Evolutionary conservation across 2,113 vertebrate genomes (phyloP), one percentile per base, ranked within the genome.

Genomic region (Gadus macrocephalus): DNA sequence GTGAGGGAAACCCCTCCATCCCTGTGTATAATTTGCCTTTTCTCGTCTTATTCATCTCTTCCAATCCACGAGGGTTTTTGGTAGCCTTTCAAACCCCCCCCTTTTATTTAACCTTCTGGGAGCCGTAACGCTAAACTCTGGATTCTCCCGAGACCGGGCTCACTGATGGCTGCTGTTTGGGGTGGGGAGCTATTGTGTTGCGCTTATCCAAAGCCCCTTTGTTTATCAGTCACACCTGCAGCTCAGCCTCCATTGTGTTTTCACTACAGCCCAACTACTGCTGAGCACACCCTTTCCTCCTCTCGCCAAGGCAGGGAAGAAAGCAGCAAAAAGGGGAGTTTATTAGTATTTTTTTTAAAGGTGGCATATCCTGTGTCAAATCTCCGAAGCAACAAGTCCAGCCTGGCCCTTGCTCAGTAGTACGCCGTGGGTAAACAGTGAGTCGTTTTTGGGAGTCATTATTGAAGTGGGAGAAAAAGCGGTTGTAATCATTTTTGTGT

Each of bases 161-260:
- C 67, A 14, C 42, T 14, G 42, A 49, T 58, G 55, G 15, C 15
- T 58, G 55, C 69, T 74, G 79, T 63, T 62, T 85, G 86, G 86
- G 86, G 87, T 89, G 91, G 90, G 90, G 90, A 88, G 83, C 86
- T 88, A 88, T 93, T 89, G 80, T 90, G 82, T 77, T 70, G 83
- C 78, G 73, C 78, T 84, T 79, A 86, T 77, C 77, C 1, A 60
- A 82, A 27, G 62, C 77, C 81, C 69, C 77, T 80, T 87, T 81
- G 87, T 90, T 84, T 81, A 42, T 71, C 27, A 75, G 78, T 84
- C 83, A 76, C 88, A 93, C 88, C 92, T 94, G 91, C 87, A 76
- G 68, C 53, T 82, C 69, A 75, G 78, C 42, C 15, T 71, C 74
- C 78, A 80, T 90, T 91, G 84, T 87, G 83, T 59, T 72, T 42